Conservation (phyloP, 2,797 vertebrate genomes). For the Pseudochromis fuscus region DNA sequence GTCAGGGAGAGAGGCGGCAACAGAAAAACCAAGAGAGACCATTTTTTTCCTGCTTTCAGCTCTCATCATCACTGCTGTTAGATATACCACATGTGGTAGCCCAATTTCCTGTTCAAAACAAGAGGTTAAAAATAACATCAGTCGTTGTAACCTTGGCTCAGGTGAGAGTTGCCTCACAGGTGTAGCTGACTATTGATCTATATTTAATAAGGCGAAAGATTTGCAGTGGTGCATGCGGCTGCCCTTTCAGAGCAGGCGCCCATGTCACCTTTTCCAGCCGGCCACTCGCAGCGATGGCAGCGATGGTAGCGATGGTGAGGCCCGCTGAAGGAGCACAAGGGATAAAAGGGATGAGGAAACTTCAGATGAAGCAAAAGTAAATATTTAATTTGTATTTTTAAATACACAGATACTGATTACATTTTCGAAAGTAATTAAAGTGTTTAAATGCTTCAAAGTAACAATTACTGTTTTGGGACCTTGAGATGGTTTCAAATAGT, state of each 20-base stretch:
- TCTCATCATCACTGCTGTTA: constrained; percentile 21
- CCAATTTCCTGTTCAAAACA: constrained; percentile 47
- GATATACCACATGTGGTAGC: constrained; percentile 13
- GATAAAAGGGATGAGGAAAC: background rate
- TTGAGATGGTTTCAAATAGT: too few species aligned
- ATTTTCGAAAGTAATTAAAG: too few species aligned
- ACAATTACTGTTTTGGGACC: too few species aligned
- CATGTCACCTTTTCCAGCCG: constrained; percentile 70
- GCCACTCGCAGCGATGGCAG: constrained; percentile 65
- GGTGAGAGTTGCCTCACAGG: constrained; percentile 73
- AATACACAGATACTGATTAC: background rate
- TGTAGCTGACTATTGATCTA: constrained; percentile 76
- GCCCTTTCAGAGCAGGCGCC: constrained; percentile 73
- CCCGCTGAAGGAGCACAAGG: constrained; percentile 8
- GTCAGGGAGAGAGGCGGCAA: background rate
- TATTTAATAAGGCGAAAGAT: constrained; percentile 85
- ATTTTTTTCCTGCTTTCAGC: constrained; percentile 4
- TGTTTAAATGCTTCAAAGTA: too few species aligned
- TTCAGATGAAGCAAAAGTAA: background rate
- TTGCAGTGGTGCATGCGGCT: constrained; percentile 72
- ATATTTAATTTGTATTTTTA: constrained; percentile 18
- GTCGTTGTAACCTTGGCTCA: constrained; percentile 63
- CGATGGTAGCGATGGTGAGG: constrained; percentile 36
- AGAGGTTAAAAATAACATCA: constrained; percentile 69
- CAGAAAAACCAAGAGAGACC: constrained; percentile 2